phyloP scores from a whole-genome alignment of 2,888 invertebrate species.

The Aethes cnicana region DNA sequence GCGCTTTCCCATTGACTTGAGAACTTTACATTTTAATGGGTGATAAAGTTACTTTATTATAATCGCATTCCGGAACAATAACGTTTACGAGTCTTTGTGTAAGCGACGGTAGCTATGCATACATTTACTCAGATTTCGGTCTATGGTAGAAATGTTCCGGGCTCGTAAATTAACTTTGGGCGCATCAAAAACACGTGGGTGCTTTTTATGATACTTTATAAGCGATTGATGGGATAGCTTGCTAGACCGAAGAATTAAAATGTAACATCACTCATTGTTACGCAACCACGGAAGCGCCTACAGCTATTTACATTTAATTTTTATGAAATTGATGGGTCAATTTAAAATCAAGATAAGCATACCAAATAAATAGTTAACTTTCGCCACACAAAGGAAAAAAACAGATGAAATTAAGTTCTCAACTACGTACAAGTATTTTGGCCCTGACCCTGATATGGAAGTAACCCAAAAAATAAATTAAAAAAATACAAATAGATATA shows the following conservation, averaged over 20 bases:
- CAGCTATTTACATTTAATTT: too few relatives aligned
- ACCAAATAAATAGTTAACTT: too few relatives aligned
- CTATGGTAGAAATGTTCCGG: slow-evolving; percentile 6
- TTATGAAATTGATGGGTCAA: too few relatives aligned
- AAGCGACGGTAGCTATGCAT: slow-evolving; percentile 62
- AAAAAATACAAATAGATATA: too few relatives aligned
- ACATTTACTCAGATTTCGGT: slow-evolving; percentile 50
- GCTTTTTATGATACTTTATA: slow-evolving; percentile 4
- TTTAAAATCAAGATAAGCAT: too few relatives aligned
- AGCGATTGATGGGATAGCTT: slow-evolving; percentile 2
- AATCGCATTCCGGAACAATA: slow-evolving; percentile 59
- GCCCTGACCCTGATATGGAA: too few relatives aligned
- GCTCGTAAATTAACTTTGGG: slow-evolving; percentile 39
- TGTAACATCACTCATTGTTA: slow-evolving; percentile 1
- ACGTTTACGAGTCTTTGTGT: slow-evolving; percentile 57
- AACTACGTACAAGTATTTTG: too few relatives aligned
- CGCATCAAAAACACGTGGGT: slow-evolving; percentile 28
- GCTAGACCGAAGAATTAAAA: neutral
- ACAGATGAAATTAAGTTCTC: too few relatives aligned
- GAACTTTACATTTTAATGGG: slow-evolving; percentile 43
- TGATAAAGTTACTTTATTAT: slow-evolving; percentile 56
- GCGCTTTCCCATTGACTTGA: slow-evolving; percentile 21
- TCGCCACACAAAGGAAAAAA: too few relatives aligned
- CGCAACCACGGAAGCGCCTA: neutral
- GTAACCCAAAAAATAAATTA: too few relatives aligned